Base-by-base conservation (phyloP, 1,140 invertebrate genomes). In the Coboldia fuscipes region DNA sequence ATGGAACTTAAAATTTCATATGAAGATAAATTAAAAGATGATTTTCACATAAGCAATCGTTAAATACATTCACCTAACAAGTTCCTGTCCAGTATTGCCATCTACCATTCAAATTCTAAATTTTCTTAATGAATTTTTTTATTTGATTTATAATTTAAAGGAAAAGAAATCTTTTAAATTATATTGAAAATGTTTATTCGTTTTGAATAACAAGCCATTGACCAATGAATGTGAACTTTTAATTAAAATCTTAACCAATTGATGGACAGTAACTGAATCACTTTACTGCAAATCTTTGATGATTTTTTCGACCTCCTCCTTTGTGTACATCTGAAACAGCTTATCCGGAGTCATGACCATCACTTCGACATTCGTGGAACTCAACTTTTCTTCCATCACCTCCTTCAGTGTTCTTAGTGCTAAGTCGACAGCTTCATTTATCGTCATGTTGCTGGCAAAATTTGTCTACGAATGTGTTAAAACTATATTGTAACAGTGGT, bases 351-450 rank as follows among this genome's bases (percentile, higher is more conserved):
- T 94, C 60, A 97, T 84, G 13, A 82, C 88, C 47, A 90, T 86
- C 22, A 97, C 81, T 65, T 99, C 96, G 30, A 99, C 90, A 63
- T 99, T 99, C 22, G 79, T 88, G 19, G 88, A 83, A 41, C 83
- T 97, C 0, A 99, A 57, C 60, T 97, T 98, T 57, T 99, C 96
- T 56, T 99, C 96, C 96, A 99, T 99, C 0, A 99, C 93, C 64
- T 98, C 93, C 51, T 99, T 99, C 2, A 99, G 58, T 48, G 97
- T 98, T 7, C 80, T 89, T 12, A 99, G 58, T 3, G 88, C 77
- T 22, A 81, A 56, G 48, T 89, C 92, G 35, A 88, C 76, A 12
- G 93, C 94, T 62, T 97, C 92, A 39, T 84, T 75, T n/a, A 99
- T 56, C 1, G 81, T 92, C 79, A 99, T 90, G 9, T 84, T 81